A percentile compares a stretch with the other conserved stretches of the same genome.
Conservation (phyloP, 2,797 vertebrate species). For the Scomberomorus guttatus region DNA sequence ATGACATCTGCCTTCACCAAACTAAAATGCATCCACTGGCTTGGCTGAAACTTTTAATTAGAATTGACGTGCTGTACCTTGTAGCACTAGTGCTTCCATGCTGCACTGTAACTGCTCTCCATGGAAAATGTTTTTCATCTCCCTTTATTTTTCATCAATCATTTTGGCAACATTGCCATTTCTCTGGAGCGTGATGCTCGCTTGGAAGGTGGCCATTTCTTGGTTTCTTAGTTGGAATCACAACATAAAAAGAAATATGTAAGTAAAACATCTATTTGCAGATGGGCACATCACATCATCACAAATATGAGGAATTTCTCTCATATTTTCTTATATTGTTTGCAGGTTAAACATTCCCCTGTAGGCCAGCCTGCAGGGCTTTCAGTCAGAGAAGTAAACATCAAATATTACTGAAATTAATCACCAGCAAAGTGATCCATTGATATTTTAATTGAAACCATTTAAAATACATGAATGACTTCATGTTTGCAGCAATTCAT, state of each 20-base stretch:
- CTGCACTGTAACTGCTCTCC: conserved; percentile 40
- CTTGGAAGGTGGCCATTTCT: conserved; percentile 30
- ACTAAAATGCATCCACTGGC: conserved; percentile 33
- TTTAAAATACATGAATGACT: neutral
- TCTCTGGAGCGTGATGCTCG: conserved; percentile 25
- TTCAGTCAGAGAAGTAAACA: neutral
- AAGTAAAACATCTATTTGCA: conserved; percentile 7
- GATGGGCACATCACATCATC: conserved; percentile 3
- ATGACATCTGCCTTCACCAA: conserved; percentile 30
- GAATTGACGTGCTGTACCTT: conserved; percentile 56
- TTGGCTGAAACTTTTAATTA: conserved; percentile 65
- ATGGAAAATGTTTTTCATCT: conserved; percentile 53
- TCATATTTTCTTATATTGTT: conserved; percentile 11
- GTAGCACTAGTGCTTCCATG: conserved; percentile 37
- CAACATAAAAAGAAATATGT: conserved; percentile 11
- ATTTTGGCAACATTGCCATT: conserved; percentile 42
- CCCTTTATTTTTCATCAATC: conserved; percentile 62
- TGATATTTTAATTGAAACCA: neutral
- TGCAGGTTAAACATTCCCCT: conserved; percentile 15
- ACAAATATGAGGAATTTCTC: conserved; percentile 16
- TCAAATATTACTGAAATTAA: conserved; percentile 8
- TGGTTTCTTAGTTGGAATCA: too few relatives aligned
- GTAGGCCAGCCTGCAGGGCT: neutral
- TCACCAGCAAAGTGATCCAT: conserved; percentile 11
- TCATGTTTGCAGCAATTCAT: too few relatives aligned